Evolutionary conservation across 2,888 invertebrate genomes (phyloP).

Genomic region (Dolichomitus sp.): DNA sequence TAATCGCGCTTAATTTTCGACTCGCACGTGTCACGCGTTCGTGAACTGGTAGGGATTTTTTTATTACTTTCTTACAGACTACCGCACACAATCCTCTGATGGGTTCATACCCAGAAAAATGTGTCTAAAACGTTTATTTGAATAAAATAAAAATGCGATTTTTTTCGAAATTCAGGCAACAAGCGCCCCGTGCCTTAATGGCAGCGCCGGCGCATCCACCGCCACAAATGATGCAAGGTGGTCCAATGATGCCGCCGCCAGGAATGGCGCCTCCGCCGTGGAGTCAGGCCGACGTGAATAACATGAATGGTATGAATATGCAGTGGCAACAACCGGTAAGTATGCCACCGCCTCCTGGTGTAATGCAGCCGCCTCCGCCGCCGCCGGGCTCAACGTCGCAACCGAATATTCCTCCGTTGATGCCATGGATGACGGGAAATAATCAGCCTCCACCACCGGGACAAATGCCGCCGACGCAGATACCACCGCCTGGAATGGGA

Average conservation of each 20-base stretch:
- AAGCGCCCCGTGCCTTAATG: conserved; percentile 90
- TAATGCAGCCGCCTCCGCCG: conserved; percentile 87
- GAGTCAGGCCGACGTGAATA: conserved; percentile 81
- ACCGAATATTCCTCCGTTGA: conserved; percentile 87
- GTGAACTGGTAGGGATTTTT: background rate
- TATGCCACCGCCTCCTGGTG: conserved; percentile 87
- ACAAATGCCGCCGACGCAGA: conserved; percentile 79
- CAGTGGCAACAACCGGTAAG: conserved; percentile 87
- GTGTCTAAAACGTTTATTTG: too few species aligned
- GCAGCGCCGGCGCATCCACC: conserved; percentile 87
- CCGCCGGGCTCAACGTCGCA: conserved; percentile 87
- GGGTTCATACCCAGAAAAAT: too few species aligned
- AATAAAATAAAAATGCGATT: background rate
- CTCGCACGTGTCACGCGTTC: conserved; percentile 51
- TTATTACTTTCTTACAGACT: background rate
- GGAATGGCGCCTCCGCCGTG: conserved; percentile 87
- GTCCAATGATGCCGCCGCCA: conserved; percentile 86
- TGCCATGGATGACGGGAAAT: conserved; percentile 88
- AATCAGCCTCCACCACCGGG: conserved; percentile 85
- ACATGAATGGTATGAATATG: conserved; percentile 83
- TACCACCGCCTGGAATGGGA: conserved; percentile 84
- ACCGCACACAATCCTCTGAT: background rate
- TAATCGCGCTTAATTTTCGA: conserved; percentile 59
- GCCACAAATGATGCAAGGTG: conserved; percentile 85
- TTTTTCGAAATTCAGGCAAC: conserved; percentile 82